phyloP scores from a whole-genome alignment of 2,888 invertebrate species.

The Hirtodrosophila alboralis region DNA sequence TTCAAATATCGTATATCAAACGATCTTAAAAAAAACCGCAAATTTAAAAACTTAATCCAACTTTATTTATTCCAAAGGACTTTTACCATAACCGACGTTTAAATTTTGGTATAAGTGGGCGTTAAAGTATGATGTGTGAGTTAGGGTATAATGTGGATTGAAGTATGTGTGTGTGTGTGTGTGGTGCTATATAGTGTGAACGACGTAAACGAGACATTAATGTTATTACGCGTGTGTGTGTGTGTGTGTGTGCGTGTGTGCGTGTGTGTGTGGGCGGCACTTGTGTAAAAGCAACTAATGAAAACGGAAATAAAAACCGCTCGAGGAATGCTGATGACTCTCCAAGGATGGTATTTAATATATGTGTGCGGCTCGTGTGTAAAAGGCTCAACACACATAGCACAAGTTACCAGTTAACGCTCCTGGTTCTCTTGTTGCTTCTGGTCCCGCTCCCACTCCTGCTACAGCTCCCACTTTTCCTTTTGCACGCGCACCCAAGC shows the following conservation, averaged over 20 bases:
- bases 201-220: slow-evolving; percentile 75
- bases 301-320: slow-evolving; percentile 80
- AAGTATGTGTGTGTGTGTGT: too few relatives aligned
- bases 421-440: neutral
- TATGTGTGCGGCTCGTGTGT: slow-evolving; percentile 61
- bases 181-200: slow-evolving; percentile 5
- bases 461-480: slow-evolving; percentile 45
- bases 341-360: slow-evolving; percentile 81
- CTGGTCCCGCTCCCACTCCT: slow-evolving; percentile 2
- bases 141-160: slow-evolving; percentile 3
- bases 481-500: slow-evolving; percentile 73
- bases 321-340: slow-evolving; percentile 80
- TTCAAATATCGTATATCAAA: too few relatives aligned
- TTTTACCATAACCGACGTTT: too few relatives aligned
- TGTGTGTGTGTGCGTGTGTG: slow-evolving; percentile 24
- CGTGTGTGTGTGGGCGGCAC: slow-evolving; percentile 60
- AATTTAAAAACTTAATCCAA: too few relatives aligned
- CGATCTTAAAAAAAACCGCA: too few relatives aligned
- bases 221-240: slow-evolving; percentile 63
- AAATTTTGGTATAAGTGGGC: too few relatives aligned
- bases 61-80: too few relatives aligned
- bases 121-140: neutral
- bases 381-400: slow-evolving; percentile 59
- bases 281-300: slow-evolving; percentile 80
- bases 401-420: slow-evolving; percentile 8